Evolutionary conservation across 2,113 vertebrate genomes (phyloP).

Genomic region (human (Homo sapiens)): DNA sequence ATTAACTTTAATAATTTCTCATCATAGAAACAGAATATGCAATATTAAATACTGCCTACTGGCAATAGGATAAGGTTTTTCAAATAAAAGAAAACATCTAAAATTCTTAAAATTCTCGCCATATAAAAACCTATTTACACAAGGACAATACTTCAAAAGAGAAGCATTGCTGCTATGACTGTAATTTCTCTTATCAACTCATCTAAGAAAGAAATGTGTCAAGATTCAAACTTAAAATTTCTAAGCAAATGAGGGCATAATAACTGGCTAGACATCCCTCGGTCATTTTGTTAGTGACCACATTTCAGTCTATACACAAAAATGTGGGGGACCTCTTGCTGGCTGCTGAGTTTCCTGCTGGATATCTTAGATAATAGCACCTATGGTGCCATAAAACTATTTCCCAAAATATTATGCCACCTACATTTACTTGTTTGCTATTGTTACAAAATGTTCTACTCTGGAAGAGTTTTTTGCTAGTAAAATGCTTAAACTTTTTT

Average conservation of each 20-base stretch:
- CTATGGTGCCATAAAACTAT: not conserved
- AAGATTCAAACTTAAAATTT: conserved; percentile 15
- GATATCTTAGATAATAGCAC: not conserved
- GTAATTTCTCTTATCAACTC: not conserved
- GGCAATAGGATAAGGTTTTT: not conserved
- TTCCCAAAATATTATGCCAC: conserved; percentile 41
- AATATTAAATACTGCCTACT: not conserved
- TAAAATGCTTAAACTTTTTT: conserved; percentile 18
- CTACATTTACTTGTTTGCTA: not conserved
- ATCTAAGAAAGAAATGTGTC: not conserved
- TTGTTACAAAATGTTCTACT: not conserved
- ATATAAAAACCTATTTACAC: not conserved
- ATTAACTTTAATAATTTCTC: not conserved
- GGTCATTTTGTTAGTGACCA: conserved; percentile 44
- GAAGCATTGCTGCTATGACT: not conserved
- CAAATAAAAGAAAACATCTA: not conserved
- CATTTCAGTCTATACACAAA: conserved; percentile 11
- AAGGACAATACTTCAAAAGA: not conserved
- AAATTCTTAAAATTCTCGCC: not conserved
- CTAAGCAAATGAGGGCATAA: conserved; percentile 23
- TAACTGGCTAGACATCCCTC: not conserved
- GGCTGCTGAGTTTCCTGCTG: conserved; percentile 31
- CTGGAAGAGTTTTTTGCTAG: conserved; percentile 2
- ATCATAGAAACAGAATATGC: not conserved
- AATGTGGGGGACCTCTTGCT: conserved; percentile 11